Conservation (phyloP, 2,888 invertebrate species). For the Apodemia hepburni region DNA sequence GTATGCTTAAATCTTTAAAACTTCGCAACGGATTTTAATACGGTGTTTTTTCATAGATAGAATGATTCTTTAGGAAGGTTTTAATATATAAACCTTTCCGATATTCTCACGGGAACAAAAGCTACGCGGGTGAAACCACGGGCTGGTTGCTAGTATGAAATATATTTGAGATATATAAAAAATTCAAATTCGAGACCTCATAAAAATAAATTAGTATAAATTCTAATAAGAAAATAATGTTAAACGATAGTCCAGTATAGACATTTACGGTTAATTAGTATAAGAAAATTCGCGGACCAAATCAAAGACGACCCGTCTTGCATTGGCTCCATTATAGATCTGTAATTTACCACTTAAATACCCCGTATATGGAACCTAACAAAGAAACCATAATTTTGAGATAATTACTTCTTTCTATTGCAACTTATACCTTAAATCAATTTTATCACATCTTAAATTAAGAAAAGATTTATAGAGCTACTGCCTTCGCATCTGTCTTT, state of each 20-base stretch:
- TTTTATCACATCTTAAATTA: conserved; percentile 38
- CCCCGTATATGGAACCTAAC: conserved; percentile 2
- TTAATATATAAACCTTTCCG: no score
- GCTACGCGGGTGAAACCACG: no score
- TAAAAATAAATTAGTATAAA: no score
- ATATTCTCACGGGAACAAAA: no score
- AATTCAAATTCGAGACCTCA: no score
- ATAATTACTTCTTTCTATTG: conserved; percentile 15
- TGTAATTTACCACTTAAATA: conserved; percentile 4
- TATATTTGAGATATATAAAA: no score
- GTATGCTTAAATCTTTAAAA: no score
- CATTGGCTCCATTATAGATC: neutral
- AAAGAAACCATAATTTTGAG: conserved; percentile 12
- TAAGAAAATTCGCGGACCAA: neutral
- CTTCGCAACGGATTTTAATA: no score
- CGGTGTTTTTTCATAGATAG: no score
- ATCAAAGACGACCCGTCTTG: neutral
- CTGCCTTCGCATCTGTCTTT: conserved; percentile 46
- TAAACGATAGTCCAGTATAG: neutral
- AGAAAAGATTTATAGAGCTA: conserved; percentile 29
- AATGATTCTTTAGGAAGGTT: no score
- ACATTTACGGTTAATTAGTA: conserved; percentile 8
- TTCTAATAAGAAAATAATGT: no score
- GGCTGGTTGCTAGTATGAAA: no score
- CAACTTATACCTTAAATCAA: conserved; percentile 30